A percentile compares a stretch with the other conserved stretches of the same genome.
These are phyloP conservation scores for Acrobasis consociella DNA, from an alignment of 2,888 invertebrate genomes.

Conservation along the genomic window DNA sequence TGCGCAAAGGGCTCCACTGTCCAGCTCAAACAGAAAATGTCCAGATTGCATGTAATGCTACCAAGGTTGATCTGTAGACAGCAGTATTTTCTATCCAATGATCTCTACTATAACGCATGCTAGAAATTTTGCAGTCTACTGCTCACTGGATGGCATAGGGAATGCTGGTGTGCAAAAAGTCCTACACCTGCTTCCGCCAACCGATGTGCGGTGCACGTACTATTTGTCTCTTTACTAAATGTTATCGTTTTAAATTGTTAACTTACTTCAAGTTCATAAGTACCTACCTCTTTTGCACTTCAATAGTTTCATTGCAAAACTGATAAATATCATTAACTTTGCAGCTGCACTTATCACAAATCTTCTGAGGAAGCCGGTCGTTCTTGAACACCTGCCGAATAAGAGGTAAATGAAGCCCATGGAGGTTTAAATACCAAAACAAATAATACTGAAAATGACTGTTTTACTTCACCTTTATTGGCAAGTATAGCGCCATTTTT, in stretches of 20 bases:
- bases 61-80: too few species aligned
- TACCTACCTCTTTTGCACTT: conserved; percentile 82
- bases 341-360: conserved; percentile 87
- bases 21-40: too few species aligned
- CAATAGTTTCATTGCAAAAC: conserved; percentile 87
- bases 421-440: conserved; percentile 43
- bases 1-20: too few species aligned
- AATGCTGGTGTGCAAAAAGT: too few species aligned
- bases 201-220: too few species aligned
- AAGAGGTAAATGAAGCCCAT: conserved; percentile 28
- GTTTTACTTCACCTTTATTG: conserved; percentile 84
- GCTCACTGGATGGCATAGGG: too few species aligned
- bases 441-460: conserved; percentile 30
- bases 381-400: conserved; percentile 83
- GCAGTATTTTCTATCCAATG: too few species aligned
- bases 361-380: conserved; percentile 87
- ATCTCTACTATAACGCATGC: too few species aligned
- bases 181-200: too few species aligned
- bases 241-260: not conserved
- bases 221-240: not conserved
- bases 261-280: not conserved
- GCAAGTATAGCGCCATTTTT: conserved; percentile 88
- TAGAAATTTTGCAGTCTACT: too few species aligned
- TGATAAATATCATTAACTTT: conserved; percentile 88
- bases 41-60: too few species aligned